These are phyloP conservation scores for Micronycteris hirsuta DNA, from an alignment of 2,113 vertebrate species.

Conservation along the genomic window DNA sequence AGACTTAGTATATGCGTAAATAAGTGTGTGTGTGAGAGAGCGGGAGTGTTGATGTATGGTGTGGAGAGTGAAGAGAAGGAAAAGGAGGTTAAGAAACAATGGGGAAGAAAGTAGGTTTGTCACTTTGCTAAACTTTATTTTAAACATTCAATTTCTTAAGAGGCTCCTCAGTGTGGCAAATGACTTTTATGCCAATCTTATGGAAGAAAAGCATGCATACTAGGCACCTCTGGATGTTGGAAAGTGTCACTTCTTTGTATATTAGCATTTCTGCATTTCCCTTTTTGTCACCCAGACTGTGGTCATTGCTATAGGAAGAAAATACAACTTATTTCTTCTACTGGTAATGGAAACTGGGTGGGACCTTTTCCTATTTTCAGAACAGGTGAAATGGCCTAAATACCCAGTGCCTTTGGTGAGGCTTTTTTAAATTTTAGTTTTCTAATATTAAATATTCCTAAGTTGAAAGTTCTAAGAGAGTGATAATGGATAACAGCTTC, in stretches of 20 bases:
- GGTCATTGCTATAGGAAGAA: neutral
- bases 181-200: neutral
- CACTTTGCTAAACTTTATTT: constrained; percentile 21
- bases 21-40: neutral
- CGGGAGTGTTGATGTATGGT: neutral
- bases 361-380: neutral
- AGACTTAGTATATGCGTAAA: neutral
- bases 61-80: neutral
- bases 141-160: neutral
- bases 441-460: neutral
- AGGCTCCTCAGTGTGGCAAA: neutral
- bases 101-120: neutral
- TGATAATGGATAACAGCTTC: neutral
- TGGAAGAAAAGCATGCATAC: neutral
- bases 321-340: neutral
- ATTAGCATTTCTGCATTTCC: neutral
- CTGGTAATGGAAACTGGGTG: neutral
- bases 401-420: neutral
- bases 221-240: neutral
- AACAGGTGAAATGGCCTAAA: neutral
- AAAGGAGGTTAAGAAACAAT: neutral
- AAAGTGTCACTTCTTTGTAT: constrained; percentile 16
- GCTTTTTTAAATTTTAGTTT: neutral
- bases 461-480: neutral
- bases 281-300: neutral